Percentiles rank a stretch among this genome's conserved stretches.
Evolutionary conservation across 2,888 invertebrate genomes (phyloP).

Genomic region (Eubasilissa splendida): DNA sequence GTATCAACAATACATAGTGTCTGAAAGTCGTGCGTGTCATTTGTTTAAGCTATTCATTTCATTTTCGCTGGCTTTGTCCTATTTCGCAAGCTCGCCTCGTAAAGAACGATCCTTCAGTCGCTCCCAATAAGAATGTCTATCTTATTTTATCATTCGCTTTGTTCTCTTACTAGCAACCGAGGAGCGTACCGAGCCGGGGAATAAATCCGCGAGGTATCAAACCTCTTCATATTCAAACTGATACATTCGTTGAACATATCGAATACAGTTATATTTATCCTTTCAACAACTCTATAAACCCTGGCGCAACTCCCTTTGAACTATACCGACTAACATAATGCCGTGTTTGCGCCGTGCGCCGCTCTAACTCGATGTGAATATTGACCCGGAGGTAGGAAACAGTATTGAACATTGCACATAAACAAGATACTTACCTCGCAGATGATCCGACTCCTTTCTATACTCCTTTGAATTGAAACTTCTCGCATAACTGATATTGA

Average conservation of each 20-base stretch:
- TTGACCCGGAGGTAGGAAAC: conserved; percentile 27
- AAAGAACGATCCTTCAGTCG: no score
- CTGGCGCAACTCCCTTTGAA: conserved; percentile 17
- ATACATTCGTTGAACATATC: conserved; percentile 15
- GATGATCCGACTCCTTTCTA: conserved; percentile 15
- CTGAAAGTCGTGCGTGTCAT: conserved; percentile 14
- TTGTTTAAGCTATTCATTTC: conserved; percentile 2
- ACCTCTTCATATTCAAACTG: conserved; percentile 23
- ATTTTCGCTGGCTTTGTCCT: conserved; percentile 6
- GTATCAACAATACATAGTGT: not conserved
- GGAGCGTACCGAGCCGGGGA: not conserved
- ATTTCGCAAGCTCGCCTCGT: no score
- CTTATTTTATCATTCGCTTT: not conserved
- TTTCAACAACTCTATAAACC: conserved; percentile 36
- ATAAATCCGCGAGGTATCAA: conserved; percentile 13
- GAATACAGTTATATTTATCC: conserved; percentile 31
- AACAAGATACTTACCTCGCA: conserved; percentile 16
- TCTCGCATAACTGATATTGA: conserved; percentile 5
- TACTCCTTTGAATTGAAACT: conserved; percentile 14
- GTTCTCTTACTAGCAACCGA: conserved; percentile 1
- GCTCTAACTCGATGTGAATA: not conserved
- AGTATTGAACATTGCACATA: not conserved
- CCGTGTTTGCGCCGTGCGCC: not conserved
- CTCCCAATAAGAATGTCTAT: no score
- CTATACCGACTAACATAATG: conserved; percentile 21